These are phyloP conservation scores for Amblyjoppa fuscipennis DNA, from an alignment of 2,888 invertebrate genomes.

Conservation along the genomic window DNA sequence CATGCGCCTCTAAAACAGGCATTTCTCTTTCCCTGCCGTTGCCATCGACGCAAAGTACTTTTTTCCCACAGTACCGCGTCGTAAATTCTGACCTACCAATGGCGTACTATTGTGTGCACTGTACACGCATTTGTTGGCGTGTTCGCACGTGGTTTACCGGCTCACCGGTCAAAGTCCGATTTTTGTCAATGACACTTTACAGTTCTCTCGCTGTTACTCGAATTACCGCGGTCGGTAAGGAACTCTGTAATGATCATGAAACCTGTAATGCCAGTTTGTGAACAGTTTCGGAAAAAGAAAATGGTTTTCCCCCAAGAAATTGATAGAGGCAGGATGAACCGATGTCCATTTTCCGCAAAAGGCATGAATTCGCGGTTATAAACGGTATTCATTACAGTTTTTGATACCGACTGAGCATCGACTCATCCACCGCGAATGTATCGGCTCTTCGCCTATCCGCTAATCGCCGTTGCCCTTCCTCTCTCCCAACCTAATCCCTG, in stretches of 20 bases:
- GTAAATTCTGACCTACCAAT: slow-evolving; percentile 39
- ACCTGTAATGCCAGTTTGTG: too few relatives aligned
- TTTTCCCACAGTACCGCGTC: slow-evolving; percentile 3
- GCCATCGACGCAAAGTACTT: slow-evolving; percentile 3
- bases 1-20: background rate
- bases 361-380: too few relatives aligned
- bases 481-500: background rate
- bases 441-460: background rate
- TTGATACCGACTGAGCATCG: too few relatives aligned
- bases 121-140: background rate
- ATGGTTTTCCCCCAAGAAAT: too few relatives aligned
- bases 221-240: background rate
- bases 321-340: too few relatives aligned
- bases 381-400: too few relatives aligned
- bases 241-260: too few relatives aligned
- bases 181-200: background rate
- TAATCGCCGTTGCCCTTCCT: background rate
- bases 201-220: background rate
- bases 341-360: too few relatives aligned
- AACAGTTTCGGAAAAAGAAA: too few relatives aligned
- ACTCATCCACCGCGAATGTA: too few relatives aligned
- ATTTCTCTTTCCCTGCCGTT: background rate
- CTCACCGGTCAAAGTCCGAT: background rate
- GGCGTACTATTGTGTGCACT: slow-evolving; percentile 25
- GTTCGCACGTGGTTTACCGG: slow-evolving; percentile 35